Percentiles rank a stretch among this genome's conserved stretches.
Evolutionary conservation across 2,113 vertebrate species (phyloP).

Genomic region (Mobula birostris): DNA sequence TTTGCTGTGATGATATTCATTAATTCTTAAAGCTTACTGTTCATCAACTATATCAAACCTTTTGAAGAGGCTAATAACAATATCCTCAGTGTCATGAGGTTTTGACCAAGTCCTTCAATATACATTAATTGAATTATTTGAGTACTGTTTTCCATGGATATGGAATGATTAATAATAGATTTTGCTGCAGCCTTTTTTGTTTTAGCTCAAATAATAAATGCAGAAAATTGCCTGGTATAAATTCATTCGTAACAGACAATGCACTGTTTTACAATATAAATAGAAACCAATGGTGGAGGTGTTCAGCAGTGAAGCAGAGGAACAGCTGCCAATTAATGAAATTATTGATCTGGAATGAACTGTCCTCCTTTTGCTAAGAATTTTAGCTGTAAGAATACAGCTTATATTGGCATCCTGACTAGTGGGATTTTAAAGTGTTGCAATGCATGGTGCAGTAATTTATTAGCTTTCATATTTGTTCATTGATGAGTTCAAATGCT

Average conservation of each 20-base stretch:
- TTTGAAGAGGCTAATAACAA: not conserved
- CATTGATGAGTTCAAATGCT: not conserved
- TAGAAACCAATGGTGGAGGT: no score
- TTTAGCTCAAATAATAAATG: not conserved
- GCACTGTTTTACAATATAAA: no score
- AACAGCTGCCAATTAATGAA: no score
- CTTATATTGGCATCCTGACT: not conserved
- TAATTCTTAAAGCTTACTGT: not conserved
- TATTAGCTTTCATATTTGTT: not conserved
- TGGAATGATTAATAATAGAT: not conserved
- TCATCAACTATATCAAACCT: not conserved
- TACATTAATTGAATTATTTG: not conserved
- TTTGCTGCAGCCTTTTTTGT: not conserved
- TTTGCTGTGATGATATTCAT: not conserved
- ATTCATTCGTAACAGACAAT: not conserved
- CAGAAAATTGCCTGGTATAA: no score
- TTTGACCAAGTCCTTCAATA: not conserved
- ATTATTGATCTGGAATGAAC: not conserved
- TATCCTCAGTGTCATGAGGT: not conserved
- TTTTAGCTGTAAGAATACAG: not conserved
- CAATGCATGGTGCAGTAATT: not conserved
- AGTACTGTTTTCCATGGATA: not conserved
- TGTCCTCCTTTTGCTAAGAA: not conserved
- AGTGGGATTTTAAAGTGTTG: not conserved
- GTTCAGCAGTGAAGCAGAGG: no score